A percentile compares a stretch with the other conserved stretches of the same genome.
Conservation (phyloP, 2,888 invertebrate genomes). For the Lochmaea capreae region DNA sequence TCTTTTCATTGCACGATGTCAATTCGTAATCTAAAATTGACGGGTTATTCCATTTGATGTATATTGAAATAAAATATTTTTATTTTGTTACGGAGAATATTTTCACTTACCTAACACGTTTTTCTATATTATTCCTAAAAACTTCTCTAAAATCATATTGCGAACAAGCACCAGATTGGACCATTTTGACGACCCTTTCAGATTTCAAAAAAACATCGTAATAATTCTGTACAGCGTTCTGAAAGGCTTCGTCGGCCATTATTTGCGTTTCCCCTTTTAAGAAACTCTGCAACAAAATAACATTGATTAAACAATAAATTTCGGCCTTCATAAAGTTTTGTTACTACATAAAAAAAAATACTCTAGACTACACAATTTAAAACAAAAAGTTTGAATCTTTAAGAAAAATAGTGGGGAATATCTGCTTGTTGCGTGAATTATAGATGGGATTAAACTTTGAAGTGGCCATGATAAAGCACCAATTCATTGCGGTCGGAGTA, state of each 20-base stretch:
- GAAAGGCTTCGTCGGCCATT: constrained; percentile 97
- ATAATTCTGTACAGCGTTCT: constrained; percentile 97
- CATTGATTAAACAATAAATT: neutral
- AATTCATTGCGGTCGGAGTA: too few relatives aligned
- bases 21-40: too few relatives aligned
- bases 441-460: too few relatives aligned
- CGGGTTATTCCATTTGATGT: too few relatives aligned
- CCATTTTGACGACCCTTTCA: constrained; percentile 96
- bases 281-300: constrained; percentile 76
- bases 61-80: neutral
- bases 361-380: too few relatives aligned
- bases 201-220: constrained; percentile 97
- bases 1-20: too few relatives aligned
- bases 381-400: too few relatives aligned
- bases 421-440: too few relatives aligned
- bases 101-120: constrained; percentile 83
- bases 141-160: constrained; percentile 99
- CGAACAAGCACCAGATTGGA: constrained; percentile 97
- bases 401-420: too few relatives aligned
- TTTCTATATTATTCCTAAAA: constrained; percentile 97
- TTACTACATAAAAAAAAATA: neutral
- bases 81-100: neutral
- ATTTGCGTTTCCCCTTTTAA: constrained; percentile 99
- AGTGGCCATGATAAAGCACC: too few relatives aligned
- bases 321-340: neutral